phyloP scores from a whole-genome alignment of 2,797 vertebrate genomes.

The Cephalopachus bancanus region DNA sequence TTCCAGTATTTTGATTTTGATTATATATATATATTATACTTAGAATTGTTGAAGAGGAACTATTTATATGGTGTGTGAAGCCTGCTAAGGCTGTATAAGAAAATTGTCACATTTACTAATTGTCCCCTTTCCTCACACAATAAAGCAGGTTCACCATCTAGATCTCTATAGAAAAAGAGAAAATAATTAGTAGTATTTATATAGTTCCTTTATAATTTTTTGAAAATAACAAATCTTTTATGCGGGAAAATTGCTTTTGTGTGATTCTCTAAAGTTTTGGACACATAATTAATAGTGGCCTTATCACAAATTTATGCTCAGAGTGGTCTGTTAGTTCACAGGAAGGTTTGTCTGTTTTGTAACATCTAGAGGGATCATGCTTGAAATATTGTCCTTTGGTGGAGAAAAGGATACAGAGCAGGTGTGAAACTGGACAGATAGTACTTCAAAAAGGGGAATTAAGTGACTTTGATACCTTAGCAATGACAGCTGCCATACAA shows the following conservation, averaged over 20 bases:
- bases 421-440: conserved; percentile 39
- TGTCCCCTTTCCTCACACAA: neutral
- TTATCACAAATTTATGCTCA: conserved; percentile 28
- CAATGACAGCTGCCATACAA: neutral
- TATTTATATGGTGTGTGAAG: neutral
- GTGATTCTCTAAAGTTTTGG: neutral
- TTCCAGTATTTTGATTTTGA: conserved; percentile 22
- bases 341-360: neutral
- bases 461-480: neutral
- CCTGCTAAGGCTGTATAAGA: neutral
- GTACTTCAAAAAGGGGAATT: conserved; percentile 2
- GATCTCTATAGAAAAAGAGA: neutral
- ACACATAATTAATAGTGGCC: neutral
- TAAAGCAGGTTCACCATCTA: neutral
- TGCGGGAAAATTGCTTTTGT: conserved; percentile 27
- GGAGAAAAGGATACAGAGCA: conserved; percentile 11
- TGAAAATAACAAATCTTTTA: neutral
- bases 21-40: no score
- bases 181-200: neutral
- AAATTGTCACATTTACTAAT: neutral
- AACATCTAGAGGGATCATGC: neutral
- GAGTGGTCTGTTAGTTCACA: neutral
- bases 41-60: conserved; percentile 25
- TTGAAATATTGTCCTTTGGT: conserved; percentile 9
- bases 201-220: neutral